Conservation (phyloP, 2,113 vertebrate species). For the Muscicapa adusta region DNA sequence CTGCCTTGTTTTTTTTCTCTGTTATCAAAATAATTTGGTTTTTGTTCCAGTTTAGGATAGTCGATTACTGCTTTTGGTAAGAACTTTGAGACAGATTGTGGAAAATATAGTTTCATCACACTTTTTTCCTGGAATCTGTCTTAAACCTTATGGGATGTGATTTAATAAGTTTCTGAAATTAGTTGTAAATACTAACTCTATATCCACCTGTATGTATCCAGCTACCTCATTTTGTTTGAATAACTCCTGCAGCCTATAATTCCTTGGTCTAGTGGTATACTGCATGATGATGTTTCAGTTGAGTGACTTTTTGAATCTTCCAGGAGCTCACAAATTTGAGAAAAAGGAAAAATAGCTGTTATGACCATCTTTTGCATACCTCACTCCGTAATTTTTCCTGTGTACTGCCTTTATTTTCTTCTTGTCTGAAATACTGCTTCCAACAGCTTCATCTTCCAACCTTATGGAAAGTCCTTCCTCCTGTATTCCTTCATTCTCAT, state of each 20-base stretch:
- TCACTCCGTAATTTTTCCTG: neutral
- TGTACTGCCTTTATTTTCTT: neutral
- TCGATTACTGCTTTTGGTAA: neutral
- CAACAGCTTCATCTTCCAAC: neutral
- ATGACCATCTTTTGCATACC: neutral
- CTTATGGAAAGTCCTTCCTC: neutral
- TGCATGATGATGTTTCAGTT: neutral
- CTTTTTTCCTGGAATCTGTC: neutral
- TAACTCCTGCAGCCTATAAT: neutral
- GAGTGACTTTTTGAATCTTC: neutral
- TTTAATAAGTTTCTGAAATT: neutral
- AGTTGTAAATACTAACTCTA: neutral
- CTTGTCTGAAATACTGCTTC: neutral
- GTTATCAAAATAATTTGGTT: neutral
- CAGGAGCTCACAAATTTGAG: neutral
- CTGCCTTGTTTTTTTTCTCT: fast-evolving
- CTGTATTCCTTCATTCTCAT: neutral
- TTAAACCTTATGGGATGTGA: neutral
- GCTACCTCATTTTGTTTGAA: neutral
- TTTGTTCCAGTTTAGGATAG: neutral
- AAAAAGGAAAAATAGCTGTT: neutral
- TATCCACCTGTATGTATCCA: neutral
- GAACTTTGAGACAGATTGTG: neutral
- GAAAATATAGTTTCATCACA: neutral
- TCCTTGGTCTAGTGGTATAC: neutral